phyloP scores from a whole-genome alignment of 2,113 vertebrate species.

The Chloroceryle aenea region DNA sequence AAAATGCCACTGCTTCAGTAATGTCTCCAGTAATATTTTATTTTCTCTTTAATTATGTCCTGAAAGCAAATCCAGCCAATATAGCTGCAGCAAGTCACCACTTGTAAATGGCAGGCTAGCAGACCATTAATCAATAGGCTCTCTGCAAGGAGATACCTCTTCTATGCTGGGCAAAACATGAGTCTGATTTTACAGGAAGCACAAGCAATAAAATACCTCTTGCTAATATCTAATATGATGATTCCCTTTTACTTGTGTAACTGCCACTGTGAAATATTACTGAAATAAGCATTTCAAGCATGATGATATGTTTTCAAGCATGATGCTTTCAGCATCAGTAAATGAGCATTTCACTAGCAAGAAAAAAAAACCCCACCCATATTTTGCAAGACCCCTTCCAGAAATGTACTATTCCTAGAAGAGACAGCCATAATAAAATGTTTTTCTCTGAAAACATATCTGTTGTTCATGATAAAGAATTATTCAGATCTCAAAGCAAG shows the following conservation, averaged over 20 bases:
- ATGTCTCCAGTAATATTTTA: background rate
- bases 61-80: background rate
- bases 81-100: background rate
- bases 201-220: conserved; percentile 43
- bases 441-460: background rate
- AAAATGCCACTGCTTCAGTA: background rate
- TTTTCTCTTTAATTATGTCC: conserved; percentile 47
- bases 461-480: background rate
- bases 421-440: background rate
- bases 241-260: conserved; percentile 48
- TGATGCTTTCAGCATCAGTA: conserved; percentile 17
- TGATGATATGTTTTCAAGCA: conserved; percentile 18
- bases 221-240: conserved; percentile 34
- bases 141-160: conserved; percentile 1
- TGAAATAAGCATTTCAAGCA: conserved; percentile 39
- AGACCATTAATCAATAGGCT: conserved; percentile 30
- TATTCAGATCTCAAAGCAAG: background rate
- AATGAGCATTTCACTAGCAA: conserved; percentile 2
- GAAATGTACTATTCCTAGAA: background rate
- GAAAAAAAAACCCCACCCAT: background rate
- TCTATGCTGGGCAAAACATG: background rate
- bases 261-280: conserved; percentile 62
- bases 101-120: conserved; percentile 7
- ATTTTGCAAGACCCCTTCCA: conserved; percentile 11
- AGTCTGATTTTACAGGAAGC: conserved; percentile 34